Evolutionary conservation across 2,888 invertebrate species (phyloP).

Genomic region (Leptopilina drosophilae): DNA sequence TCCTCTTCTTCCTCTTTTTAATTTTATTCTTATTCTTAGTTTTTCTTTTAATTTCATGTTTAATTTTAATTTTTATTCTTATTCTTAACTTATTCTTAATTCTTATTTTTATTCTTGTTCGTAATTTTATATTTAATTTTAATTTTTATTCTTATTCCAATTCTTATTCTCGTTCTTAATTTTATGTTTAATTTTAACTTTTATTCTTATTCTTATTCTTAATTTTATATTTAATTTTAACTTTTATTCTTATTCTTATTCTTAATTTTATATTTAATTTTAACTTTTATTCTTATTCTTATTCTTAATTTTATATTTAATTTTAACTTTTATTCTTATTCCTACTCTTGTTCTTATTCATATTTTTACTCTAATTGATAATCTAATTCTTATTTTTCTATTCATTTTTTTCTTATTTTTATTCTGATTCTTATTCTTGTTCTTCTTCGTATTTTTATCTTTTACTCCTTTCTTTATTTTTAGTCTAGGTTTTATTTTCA

Average conservation of each 20-base stretch:
- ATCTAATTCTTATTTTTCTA: too few species aligned
- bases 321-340: background rate
- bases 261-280: too few species aligned
- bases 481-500: too few species aligned
- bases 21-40: background rate
- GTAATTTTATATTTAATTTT: too few species aligned
- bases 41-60: background rate
- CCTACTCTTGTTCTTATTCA: background rate
- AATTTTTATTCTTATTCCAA: too few species aligned
- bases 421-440: too few species aligned
- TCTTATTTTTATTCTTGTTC: too few species aligned
- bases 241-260: too few species aligned
- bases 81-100: background rate
- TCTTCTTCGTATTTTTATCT: too few species aligned
- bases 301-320: background rate
- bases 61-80: constrained; percentile 13
- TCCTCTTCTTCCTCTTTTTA: background rate
- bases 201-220: background rate
- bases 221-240: too few species aligned
- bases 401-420: background rate
- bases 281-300: too few species aligned
- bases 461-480: too few species aligned
- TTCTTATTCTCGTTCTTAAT: background rate
- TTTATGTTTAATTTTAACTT: background rate
- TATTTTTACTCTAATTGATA: background rate